Percentiles rank a stretch among this genome's conserved stretches.
phyloP scores from a whole-genome alignment of 2,888 invertebrate species.

The Dolomedes plantarius region DNA sequence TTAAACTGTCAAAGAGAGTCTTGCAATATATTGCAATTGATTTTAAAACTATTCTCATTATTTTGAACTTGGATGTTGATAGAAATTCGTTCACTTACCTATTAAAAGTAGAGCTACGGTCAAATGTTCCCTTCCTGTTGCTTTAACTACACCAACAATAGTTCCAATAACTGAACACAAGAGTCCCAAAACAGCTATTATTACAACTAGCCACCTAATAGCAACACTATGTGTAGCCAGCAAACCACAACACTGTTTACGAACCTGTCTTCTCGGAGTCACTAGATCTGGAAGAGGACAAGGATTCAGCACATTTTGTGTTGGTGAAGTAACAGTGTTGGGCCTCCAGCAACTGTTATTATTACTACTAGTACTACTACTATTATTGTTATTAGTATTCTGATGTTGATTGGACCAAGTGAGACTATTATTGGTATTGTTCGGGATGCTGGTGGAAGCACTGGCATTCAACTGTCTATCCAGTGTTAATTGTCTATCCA shows the following conservation, averaged over 20 bases:
- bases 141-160: conserved; percentile 87
- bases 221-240: conserved; percentile 66
- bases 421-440: conserved; percentile 18
- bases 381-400: not conserved
- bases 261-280: conserved; percentile 61
- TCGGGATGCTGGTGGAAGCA: conserved; percentile 11
- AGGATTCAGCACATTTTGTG: conserved; percentile 50
- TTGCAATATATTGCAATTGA: too few species aligned
- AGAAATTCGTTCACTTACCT: conserved; percentile 84
- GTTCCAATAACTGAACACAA: conserved; percentile 90
- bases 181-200: conserved; percentile 85
- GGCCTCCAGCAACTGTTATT: conserved; percentile 56
- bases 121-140: conserved; percentile 88
- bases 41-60: too few species aligned
- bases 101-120: conserved; percentile 90
- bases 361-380: not conserved
- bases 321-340: conserved; percentile 48
- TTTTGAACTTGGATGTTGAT: too few species aligned
- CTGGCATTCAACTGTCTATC: conserved; percentile 33
- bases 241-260: conserved; percentile 67
- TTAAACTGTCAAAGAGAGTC: too few species aligned
- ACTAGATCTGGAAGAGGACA: conserved; percentile 68
- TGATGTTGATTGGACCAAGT: conserved; percentile 12
- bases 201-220: conserved; percentile 85
- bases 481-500: conserved; percentile 3